Evolutionary conservation across 2,888 invertebrate genomes (phyloP).

Genomic region (Caenorhabditis macrosperma): DNA sequence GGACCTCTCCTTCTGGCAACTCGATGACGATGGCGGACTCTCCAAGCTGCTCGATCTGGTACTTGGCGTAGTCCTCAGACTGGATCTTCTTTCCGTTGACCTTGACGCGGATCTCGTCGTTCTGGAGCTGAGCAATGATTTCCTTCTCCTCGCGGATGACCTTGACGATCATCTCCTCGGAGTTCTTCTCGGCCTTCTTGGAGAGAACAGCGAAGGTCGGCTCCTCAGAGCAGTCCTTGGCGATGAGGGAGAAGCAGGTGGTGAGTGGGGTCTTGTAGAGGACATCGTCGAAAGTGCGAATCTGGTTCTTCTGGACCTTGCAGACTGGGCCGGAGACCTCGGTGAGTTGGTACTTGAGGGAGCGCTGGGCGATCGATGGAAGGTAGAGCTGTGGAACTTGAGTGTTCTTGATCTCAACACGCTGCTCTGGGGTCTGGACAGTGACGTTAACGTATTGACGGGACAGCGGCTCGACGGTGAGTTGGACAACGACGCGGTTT

Average conservation of each 20-base stretch:
- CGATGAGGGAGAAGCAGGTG: slow-evolving; percentile 81
- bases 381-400: slow-evolving; percentile 58
- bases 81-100: slow-evolving; percentile 63
- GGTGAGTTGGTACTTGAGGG: slow-evolving; percentile 32
- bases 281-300: slow-evolving; percentile 79
- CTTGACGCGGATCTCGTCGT: slow-evolving; percentile 52
- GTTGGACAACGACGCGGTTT: slow-evolving; percentile 59
- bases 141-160: slow-evolving; percentile 56
- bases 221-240: slow-evolving; percentile 81
- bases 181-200: slow-evolving; percentile 73
- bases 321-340: slow-evolving; percentile 58
- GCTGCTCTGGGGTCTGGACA: slow-evolving; percentile 70
- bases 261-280: slow-evolving; percentile 75
- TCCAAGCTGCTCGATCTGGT: slow-evolving; percentile 43
- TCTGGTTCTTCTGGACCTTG: slow-evolving; percentile 60
- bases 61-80: slow-evolving; percentile 4
- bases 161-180: slow-evolving; percentile 66
- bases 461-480: slow-evolving; percentile 74
- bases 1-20: slow-evolving; percentile 71
- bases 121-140: slow-evolving; percentile 51
- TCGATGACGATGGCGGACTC: slow-evolving; percentile 63
- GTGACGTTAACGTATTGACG: slow-evolving; percentile 74
- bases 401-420: slow-evolving; percentile 61
- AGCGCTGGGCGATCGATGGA: slow-evolving; percentile 56
- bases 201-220: slow-evolving; percentile 80